These are phyloP conservation scores for Neopelma chrysocephalum DNA, from an alignment of 2,797 vertebrate species.

Conservation along the genomic window DNA sequence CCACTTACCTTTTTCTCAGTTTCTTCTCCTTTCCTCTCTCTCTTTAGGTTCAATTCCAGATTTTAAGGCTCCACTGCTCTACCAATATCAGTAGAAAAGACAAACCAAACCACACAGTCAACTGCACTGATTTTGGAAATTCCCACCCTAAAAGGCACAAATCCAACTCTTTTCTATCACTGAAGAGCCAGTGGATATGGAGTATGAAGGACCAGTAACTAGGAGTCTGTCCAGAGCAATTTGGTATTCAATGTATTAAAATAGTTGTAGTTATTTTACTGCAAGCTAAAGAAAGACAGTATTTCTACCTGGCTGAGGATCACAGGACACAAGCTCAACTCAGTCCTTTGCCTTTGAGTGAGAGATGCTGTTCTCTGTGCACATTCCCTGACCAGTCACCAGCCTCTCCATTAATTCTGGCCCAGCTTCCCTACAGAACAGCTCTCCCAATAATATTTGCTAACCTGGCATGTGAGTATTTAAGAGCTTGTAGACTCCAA, in stretches of 20 bases:
- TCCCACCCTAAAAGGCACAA: neutral
- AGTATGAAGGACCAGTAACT: neutral
- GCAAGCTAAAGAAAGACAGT: neutral
- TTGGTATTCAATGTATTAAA: neutral
- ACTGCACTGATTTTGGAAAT: neutral
- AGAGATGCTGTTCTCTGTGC: neutral
- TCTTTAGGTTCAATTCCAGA: neutral
- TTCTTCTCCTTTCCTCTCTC: neutral
- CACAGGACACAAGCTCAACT: neutral
- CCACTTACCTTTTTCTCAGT: neutral
- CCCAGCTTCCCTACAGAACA: neutral
- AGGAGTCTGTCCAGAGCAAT: neutral
- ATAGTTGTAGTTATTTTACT: neutral
- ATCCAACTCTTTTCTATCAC: neutral
- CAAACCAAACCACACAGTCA: neutral
- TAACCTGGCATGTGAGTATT: neutral
- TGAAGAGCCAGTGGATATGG: accelerated
- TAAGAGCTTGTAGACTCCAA: neutral
- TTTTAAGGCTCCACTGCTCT: neutral
- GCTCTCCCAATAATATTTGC: neutral
- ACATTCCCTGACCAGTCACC: neutral
- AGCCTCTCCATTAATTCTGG: neutral
- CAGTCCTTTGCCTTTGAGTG: neutral
- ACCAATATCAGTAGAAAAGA: neutral
- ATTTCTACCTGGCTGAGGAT: neutral